Evolutionary conservation across 2,888 invertebrate species (phyloP).

Genomic region (Linyphia triangularis): DNA sequence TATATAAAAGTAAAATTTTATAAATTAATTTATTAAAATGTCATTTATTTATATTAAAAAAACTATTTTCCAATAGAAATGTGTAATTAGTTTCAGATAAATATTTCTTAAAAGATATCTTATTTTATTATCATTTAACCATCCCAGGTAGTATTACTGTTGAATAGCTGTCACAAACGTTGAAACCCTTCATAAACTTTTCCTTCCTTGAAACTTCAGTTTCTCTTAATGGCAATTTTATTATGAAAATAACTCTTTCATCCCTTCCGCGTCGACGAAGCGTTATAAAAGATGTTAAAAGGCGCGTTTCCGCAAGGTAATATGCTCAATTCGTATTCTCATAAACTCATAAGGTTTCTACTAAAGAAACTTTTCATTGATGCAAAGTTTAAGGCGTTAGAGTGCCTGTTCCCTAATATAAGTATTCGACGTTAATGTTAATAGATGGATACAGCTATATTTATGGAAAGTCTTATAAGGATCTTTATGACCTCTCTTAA

Average conservation of each 20-base stretch:
- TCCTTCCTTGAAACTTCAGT: not conserved
- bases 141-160: not conserved
- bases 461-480: conserved; percentile 41
- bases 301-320: conserved; percentile 22
- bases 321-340: conserved; percentile 19
- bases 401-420: not conserved
- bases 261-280: not conserved
- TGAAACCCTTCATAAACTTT: not conserved
- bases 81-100: not conserved
- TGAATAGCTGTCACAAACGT: not conserved
- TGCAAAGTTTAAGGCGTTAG: not conserved
- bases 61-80: no score
- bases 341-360: conserved; percentile 31
- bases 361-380: not conserved
- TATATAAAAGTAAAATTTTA: no score
- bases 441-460: not conserved
- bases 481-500: conserved; percentile 37
- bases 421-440: conserved; percentile 19
- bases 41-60: no score
- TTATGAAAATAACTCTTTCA: conserved; percentile 19
- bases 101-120: not conserved
- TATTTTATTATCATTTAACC: not conserved
- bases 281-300: conserved; percentile 53
- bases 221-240: conserved; percentile 30
- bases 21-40: no score